Evolutionary conservation across 2,888 invertebrate species (phyloP).

Genomic region (Amorpha juglandis): DNA sequence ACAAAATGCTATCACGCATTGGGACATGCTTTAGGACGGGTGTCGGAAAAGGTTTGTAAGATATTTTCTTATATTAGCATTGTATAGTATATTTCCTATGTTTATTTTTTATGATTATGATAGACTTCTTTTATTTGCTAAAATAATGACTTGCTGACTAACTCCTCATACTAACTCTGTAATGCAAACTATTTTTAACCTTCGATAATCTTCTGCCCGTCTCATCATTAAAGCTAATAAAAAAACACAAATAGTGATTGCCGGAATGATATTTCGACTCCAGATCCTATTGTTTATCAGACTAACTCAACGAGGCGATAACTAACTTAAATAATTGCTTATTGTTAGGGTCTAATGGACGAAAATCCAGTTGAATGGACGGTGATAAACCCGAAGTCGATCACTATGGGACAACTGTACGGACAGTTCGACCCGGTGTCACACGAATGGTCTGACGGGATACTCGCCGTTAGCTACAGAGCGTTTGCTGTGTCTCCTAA

Average conservation of each 20-base stretch:
- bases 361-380: slow-evolving; percentile 91
- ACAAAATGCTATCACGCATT: slow-evolving; percentile 93
- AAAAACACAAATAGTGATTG: no score
- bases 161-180: no score
- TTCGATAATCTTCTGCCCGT: no score
- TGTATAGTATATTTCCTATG: no score
- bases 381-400: slow-evolving; percentile 96
- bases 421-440: slow-evolving; percentile 97
- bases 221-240: no score
- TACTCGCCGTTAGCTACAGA: slow-evolving; percentile 92
- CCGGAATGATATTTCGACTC: no score
- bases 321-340: not conserved
- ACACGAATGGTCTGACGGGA: slow-evolving; percentile 97
- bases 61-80: not conserved
- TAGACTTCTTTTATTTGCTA: no score
- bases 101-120: no score
- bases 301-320: not conserved
- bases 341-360: slow-evolving; percentile 86
- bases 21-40: slow-evolving; percentile 90
- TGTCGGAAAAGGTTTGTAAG: slow-evolving; percentile 87
- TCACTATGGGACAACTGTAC: slow-evolving; percentile 97
- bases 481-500: slow-evolving; percentile 90
- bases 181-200: no score
- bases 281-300: no score
- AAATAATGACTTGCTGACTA: no score